Percentiles rank a stretch among this genome's conserved stretches.
phyloP scores from a whole-genome alignment of 1,140 invertebrate genomes.

The Arctopsyche grandis region DNA sequence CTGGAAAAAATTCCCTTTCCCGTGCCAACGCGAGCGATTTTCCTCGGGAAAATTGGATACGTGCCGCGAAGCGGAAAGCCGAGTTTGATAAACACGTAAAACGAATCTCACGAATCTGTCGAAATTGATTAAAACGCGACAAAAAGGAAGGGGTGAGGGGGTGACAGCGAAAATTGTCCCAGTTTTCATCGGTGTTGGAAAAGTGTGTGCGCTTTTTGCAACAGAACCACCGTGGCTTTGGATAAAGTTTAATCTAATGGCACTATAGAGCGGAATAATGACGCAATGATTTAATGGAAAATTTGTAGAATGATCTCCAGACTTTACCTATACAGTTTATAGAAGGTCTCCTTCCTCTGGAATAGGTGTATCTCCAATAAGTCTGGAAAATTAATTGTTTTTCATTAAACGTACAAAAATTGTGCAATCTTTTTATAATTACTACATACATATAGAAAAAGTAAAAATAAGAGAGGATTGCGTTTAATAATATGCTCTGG shows the following conservation, averaged over 20 bases:
- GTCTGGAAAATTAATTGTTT: no score
- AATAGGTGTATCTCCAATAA: no score
- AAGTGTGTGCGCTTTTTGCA: no score
- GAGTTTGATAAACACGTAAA: slow-evolving; percentile 7
- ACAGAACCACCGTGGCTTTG: background rate
- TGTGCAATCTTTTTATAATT: no score
- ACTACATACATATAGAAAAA: no score
- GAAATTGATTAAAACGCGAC: background rate
- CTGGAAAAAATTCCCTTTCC: background rate
- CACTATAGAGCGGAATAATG: slow-evolving; percentile 7
- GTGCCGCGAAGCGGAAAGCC: slow-evolving; percentile 3
- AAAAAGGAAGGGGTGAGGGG: background rate
- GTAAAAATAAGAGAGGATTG: no score
- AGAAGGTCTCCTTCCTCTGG: no score
- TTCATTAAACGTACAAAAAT: no score
- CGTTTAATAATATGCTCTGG: no score
- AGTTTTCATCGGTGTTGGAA: no score
- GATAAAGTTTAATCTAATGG: slow-evolving; percentile 13
- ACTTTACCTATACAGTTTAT: no score
- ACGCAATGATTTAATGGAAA: slow-evolving; percentile 21
- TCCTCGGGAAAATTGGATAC: slow-evolving; percentile 12
- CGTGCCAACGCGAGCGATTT: background rate
- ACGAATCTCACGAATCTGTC: background rate
- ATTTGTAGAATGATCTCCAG: slow-evolving; percentile 13
- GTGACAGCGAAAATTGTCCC: no score